A percentile compares a stretch with the other conserved stretches of the same genome.
Evolutionary conservation across 2,888 invertebrate species (phyloP).

Genomic region (Cephus spinipes): DNA sequence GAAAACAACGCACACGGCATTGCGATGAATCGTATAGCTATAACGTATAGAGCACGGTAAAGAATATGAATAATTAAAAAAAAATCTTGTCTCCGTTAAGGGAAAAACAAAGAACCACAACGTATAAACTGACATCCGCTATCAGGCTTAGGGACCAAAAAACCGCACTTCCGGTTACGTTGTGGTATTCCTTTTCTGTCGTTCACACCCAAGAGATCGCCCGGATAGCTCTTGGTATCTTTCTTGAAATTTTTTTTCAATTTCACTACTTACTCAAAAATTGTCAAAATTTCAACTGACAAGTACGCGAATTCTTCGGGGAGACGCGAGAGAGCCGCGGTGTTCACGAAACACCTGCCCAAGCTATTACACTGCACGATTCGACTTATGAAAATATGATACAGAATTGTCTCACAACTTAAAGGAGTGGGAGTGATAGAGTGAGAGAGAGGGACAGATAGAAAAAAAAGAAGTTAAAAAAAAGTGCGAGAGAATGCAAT

Average conservation of each 20-base stretch:
- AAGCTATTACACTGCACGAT: neutral
- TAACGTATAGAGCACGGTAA: conserved; percentile 8
- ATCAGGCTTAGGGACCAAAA: conserved; percentile 16
- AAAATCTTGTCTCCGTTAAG: neutral
- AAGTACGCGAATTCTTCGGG: neutral
- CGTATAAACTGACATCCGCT: conserved; percentile 20
- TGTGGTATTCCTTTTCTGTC: neutral
- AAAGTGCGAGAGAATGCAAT: neutral
- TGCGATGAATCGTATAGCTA: conserved; percentile 59
- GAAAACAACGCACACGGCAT: conserved; percentile 46
- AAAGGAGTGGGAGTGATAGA: neutral
- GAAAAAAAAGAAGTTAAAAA: neutral
- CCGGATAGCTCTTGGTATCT: neutral
- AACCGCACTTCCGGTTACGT: conserved; percentile 35
- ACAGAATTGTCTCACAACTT: neutral
- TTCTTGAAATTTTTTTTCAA: conserved; percentile 15
- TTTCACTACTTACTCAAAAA: neutral
- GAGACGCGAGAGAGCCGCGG: neutral
- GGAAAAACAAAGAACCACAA: conserved; percentile 8
- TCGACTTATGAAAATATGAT: neutral
- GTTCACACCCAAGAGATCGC: neutral
- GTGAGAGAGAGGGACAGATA: neutral
- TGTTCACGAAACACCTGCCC: neutral
- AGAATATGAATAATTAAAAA: neutral
- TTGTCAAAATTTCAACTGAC: neutral